Conservation (phyloP, 1,140 invertebrate species). For the Lepidotrigona ventralis region DNA sequence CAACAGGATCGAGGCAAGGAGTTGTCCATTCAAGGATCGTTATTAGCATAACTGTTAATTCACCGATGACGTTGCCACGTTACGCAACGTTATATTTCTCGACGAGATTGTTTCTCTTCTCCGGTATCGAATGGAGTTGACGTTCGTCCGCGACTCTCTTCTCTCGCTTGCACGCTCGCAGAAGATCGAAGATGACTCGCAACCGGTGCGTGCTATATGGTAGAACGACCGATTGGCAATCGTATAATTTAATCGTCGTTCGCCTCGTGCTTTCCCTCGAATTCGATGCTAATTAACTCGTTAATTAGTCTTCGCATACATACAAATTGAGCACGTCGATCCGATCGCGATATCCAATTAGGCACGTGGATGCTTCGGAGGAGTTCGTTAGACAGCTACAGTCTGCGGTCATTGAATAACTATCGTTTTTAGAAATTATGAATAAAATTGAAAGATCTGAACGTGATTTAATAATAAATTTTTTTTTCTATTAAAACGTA, state of each 20-base stretch:
- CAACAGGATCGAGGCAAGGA: background rate
- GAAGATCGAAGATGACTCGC: background rate
- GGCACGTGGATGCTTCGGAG: background rate
- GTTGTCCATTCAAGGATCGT: constrained; percentile 7
- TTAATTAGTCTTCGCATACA: constrained; percentile 18
- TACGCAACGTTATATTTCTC: background rate
- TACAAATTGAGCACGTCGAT: constrained; percentile 25
- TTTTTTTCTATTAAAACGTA: no score
- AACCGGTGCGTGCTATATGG: background rate
- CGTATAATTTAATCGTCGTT: background rate
- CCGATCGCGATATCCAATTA: constrained; percentile 29
- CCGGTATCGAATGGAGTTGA: background rate
- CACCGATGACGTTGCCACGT: constrained; percentile 11
- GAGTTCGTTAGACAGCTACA: background rate
- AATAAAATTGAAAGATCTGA: no score
- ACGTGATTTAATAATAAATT: no score
- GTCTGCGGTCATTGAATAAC: no score
- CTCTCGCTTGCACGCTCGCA: background rate
- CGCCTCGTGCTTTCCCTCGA: background rate
- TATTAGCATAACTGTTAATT: constrained; percentile 24
- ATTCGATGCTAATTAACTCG: constrained; percentile 37
- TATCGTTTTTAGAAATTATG: no score
- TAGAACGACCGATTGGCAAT: background rate
- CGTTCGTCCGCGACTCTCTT: background rate
- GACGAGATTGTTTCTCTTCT: background rate